A percentile compares a stretch with the other conserved stretches of the same genome.
These are phyloP conservation scores for Discoglossus pictus DNA, from an alignment of 2,797 vertebrate species.

Conservation along the genomic window DNA sequence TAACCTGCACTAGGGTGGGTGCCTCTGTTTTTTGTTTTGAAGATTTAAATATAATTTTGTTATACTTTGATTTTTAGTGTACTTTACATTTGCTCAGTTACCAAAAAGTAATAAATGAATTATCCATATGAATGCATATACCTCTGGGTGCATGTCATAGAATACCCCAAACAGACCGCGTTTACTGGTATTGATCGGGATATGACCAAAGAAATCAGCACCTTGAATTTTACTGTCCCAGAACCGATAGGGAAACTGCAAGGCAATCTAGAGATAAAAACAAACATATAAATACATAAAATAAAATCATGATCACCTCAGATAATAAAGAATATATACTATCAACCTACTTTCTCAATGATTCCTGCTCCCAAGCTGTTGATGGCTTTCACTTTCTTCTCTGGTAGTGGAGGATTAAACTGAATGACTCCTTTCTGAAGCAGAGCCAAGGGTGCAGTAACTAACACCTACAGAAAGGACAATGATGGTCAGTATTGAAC, in stretches of 20 bases:
- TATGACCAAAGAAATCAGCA: constrained; percentile 93
- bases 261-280: constrained; percentile 75
- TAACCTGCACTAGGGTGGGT: too few relatives aligned
- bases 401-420: constrained; percentile 85
- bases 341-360: constrained; percentile 86
- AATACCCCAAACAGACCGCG: constrained; percentile 94
- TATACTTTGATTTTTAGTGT: too few relatives aligned
- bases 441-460: constrained; percentile 86
- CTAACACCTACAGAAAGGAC: constrained; percentile 77
- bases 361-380: constrained; percentile 91
- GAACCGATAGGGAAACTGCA: constrained; percentile 93
- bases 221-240: constrained; percentile 95
- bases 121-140: constrained; percentile 62
- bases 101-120: background rate
- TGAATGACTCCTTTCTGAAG: constrained; percentile 88
- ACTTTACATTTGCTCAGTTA: too few relatives aligned
- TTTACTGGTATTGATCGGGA: constrained; percentile 82
- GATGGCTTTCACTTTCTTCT: constrained; percentile 95
- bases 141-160: constrained; percentile 95
- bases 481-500: too few relatives aligned
- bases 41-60: too few relatives aligned
- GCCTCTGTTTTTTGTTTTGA: too few relatives aligned
- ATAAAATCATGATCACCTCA: background rate
- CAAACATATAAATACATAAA: background rate
- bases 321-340: too few relatives aligned